These are phyloP conservation scores for Pelecanoides urinatrix DNA, from an alignment of 2,113 vertebrate species.

Conservation along the genomic window DNA sequence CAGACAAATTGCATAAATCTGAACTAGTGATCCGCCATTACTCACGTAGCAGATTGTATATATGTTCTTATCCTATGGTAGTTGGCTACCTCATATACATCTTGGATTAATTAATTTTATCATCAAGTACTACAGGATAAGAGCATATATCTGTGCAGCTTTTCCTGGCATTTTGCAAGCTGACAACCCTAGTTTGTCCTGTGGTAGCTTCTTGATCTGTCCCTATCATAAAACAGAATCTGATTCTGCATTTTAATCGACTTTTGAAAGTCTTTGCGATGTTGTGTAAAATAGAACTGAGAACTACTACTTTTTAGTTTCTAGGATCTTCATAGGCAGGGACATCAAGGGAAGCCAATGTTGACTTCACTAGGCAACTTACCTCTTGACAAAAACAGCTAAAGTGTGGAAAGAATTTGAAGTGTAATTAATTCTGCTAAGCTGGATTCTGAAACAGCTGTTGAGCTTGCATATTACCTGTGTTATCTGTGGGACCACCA, in stretches of 20 bases:
- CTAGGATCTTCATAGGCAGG: neutral
- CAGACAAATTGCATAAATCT: neutral
- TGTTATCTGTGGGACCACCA: neutral
- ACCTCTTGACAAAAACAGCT: neutral
- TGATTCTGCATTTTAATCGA: neutral
- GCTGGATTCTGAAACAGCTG: neutral
- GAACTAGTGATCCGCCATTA: neutral
- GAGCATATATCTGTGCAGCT: neutral
- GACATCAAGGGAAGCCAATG: neutral
- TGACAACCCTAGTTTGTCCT: neutral
- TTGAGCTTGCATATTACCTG: neutral
- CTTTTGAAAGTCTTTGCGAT: neutral
- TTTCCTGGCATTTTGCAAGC: neutral
- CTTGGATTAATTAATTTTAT: neutral
- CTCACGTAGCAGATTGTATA: neutral
- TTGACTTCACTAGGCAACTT: neutral
- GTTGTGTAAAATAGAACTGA: neutral
- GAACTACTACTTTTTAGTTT: neutral
- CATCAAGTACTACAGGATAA: neutral
- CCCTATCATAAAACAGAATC: neutral
- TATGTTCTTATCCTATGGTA: neutral
- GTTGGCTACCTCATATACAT: neutral
- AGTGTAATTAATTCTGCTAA: neutral
- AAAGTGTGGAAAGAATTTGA: neutral
- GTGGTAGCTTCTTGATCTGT: neutral